Evolutionary conservation across 1,140 invertebrate genomes (phyloP).

Genomic region (Saccostrea echinata): DNA sequence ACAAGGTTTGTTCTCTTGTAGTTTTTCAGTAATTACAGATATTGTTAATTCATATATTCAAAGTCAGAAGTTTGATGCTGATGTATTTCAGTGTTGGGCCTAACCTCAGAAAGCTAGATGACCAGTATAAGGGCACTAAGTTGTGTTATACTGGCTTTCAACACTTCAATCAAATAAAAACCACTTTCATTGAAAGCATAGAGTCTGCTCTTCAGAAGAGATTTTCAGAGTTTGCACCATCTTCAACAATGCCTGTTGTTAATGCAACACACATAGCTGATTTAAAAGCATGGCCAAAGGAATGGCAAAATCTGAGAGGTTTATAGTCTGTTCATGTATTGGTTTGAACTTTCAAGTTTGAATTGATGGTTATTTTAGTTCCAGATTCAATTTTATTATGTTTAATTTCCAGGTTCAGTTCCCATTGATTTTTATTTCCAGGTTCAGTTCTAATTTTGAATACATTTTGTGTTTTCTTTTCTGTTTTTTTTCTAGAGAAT

Average conservation of each 20-base stretch:
- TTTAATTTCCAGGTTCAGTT: too few species aligned
- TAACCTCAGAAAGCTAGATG: background rate
- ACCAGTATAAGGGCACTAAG: background rate
- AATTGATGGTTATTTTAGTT: too few species aligned
- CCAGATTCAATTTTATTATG: too few species aligned
- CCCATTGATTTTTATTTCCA: too few species aligned
- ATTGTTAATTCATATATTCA: background rate
- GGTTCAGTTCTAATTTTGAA: too few species aligned
- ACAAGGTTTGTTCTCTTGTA: background rate
- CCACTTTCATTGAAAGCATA: background rate
- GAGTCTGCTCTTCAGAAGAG: background rate
- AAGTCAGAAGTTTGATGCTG: background rate
- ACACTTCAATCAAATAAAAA: background rate
- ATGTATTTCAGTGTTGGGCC: background rate
- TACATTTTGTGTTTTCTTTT: too few species aligned
- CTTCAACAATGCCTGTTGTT: too few species aligned
- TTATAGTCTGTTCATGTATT: background rate
- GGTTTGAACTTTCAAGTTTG: too few species aligned
- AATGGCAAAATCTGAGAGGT: background rate
- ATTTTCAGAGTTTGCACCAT: too few species aligned
- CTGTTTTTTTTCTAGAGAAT: too few species aligned
- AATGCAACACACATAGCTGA: too few species aligned
- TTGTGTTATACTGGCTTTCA: background rate
- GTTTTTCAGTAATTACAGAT: background rate
- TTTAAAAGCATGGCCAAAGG: constrained; percentile 3